Evolutionary conservation across 2,797 vertebrate species (phyloP), one percentile per base, ranked within the genome.

Genomic region (Poecilia wingei): DNA sequence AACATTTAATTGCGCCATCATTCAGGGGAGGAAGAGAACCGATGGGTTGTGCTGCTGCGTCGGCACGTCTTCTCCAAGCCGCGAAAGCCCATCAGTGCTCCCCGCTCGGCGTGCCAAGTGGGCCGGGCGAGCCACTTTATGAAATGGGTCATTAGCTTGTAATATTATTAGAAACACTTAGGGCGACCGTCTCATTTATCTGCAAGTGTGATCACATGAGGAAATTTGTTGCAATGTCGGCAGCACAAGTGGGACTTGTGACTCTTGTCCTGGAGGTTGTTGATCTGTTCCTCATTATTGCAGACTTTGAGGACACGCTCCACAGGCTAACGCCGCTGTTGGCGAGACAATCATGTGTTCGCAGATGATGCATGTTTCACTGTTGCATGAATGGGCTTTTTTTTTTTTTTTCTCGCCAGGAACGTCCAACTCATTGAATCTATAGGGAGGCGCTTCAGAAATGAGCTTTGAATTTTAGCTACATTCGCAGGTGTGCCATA

Each of bases 91-190:
- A 86, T 91, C 89, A 88, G 78, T 86, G 91, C 90, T 92, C 87
- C 72, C 72, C 39, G 84, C 73, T 87, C 81, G 76, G 8, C 47
- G 86, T 82, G 91, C 89, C 88, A 84, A 88, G 85, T 84, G 85
- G 88, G 86, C 84, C 76, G 79, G 78, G 81, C 80, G 28, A 16
- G 80, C 75, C 83, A 53, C 81, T 84, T 76, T 79, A 75, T 33
- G 6, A 93, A 94, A 90, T 89, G 93, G 93, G 90, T 93, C 92
- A 92, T 94, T 93, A 89, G 88, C 82, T 84, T 90, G 88, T 84
- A 88, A 91, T 94, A 93, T 93, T 93, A 92, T 93, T 93, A 93
- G 92, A 88, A 92, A 88, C 91, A 91, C 92, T 94, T 86, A 87
- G 77, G 90, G 93, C 86, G 45, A 87, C 84, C 76, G 71, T 79